Evolutionary conservation across 2,888 invertebrate species (phyloP).

Genomic region (Epinotia bilunana): DNA sequence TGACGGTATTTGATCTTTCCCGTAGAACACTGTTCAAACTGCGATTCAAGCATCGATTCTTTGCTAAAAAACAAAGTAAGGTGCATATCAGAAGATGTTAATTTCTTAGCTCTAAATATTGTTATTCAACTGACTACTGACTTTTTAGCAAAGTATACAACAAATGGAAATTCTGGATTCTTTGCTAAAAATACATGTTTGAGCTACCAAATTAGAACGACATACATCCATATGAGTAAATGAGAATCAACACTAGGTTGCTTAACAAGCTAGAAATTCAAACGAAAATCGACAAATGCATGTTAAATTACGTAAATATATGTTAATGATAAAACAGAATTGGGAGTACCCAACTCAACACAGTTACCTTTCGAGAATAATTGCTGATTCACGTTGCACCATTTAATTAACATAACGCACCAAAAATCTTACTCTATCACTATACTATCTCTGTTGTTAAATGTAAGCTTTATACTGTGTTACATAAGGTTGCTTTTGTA

Average conservation of each 20-base stretch:
- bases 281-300: neutral
- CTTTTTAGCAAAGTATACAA: no score
- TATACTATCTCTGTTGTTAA: slow-evolving; percentile 1
- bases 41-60: neutral
- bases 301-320: slow-evolving; percentile 22
- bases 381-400: slow-evolving; percentile 34
- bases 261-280: neutral
- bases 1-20: neutral
- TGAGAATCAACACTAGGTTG: neutral
- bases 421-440: slow-evolving; percentile 36
- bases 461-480: neutral
- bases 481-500: neutral
- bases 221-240: no score
- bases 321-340: slow-evolving; percentile 1
- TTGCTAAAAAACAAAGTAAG: neutral
- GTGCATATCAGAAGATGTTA: no score
- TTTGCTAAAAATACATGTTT: no score
- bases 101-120: no score
- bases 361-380: slow-evolving; percentile 27
- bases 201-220: no score
- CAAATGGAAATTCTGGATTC: no score
- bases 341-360: neutral
- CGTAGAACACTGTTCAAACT: neutral
- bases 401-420: slow-evolving; percentile 42
- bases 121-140: no score